These are phyloP conservation scores for Proteles cristata DNA, from an alignment of 2,113 vertebrate species.

Conservation along the genomic window DNA sequence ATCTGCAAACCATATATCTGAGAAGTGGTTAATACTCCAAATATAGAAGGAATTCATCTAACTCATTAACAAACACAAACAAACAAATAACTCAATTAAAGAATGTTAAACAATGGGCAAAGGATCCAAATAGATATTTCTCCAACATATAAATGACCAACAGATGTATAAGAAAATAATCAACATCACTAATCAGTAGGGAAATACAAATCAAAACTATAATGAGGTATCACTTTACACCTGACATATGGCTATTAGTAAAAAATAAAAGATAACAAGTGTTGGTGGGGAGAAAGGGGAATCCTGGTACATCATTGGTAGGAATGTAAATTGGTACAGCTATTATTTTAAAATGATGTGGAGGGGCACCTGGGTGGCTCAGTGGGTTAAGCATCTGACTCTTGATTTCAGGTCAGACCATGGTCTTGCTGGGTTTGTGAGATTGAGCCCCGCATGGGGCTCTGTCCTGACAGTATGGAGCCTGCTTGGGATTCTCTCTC, in stretches of 20 bases:
- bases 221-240: neutral
- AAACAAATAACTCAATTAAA: neutral
- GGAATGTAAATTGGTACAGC: neutral
- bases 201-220: neutral
- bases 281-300: neutral
- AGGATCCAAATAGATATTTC: neutral
- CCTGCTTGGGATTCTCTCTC: neutral
- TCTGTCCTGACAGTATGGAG: neutral
- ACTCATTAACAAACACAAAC: neutral
- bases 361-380: neutral
- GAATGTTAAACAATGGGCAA: neutral
- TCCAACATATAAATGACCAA: neutral
- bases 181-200: neutral
- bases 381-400: neutral
- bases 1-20: neutral
- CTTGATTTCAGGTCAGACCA: neutral
- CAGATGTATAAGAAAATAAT: neutral
- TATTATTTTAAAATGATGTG: neutral
- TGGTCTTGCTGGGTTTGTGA: neutral
- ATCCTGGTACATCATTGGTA: neutral
- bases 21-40: neutral
- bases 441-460: neutral
- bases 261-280: neutral
- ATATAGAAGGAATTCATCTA: neutral
- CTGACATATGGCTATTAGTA: neutral